Evolutionary conservation across 2,797 vertebrate genomes (phyloP).

Genomic region (Nannoperca australis): DNA sequence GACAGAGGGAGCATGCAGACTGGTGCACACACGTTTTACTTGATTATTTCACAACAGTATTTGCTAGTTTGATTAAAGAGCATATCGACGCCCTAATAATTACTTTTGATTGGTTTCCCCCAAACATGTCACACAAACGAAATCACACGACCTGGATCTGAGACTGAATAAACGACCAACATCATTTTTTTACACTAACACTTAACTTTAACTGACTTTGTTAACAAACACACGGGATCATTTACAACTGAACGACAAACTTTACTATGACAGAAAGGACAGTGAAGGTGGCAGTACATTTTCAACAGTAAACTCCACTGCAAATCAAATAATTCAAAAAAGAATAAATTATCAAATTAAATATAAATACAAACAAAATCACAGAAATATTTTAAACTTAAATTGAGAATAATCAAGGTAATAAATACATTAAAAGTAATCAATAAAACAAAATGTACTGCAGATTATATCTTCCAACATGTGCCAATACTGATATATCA

Average conservation of each 20-base stretch:
- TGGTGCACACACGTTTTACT: conserved; percentile 8
- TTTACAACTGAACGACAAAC: neutral
- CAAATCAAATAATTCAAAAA: neutral
- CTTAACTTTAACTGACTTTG: too few relatives aligned
- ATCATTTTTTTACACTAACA: too few relatives aligned
- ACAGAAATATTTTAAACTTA: neutral
- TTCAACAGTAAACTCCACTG: neutral
- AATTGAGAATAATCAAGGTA: neutral
- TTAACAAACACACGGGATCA: neutral
- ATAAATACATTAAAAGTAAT: neutral
- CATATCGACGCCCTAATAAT: neutral
- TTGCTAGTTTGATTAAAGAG: neutral
- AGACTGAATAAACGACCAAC: neutral
- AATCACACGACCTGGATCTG: conserved; percentile 1
- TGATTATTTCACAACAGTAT: neutral
- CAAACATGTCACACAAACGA: too few relatives aligned
- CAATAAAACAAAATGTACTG: neutral
- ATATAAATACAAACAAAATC: neutral
- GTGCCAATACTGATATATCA: neutral
- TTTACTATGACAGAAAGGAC: neutral
- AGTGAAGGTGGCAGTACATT: neutral
- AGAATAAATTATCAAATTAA: neutral
- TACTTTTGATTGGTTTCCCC: neutral
- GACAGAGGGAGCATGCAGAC: conserved; percentile 41
- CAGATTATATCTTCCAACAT: neutral